phyloP scores from a whole-genome alignment of 2,888 invertebrate species.

The Aphodius granarius region DNA sequence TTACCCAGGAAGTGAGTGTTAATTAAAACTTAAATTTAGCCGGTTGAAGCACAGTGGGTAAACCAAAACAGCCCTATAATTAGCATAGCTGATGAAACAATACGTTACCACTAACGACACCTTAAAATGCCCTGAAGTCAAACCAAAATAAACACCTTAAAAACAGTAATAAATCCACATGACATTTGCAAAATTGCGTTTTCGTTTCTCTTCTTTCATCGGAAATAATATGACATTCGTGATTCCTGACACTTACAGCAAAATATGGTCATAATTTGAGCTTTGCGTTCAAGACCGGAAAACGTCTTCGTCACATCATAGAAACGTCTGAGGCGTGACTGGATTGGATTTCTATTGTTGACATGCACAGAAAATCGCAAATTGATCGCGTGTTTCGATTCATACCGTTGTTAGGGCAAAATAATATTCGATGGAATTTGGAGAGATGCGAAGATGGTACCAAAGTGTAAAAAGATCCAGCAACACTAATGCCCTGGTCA shows the following conservation, averaged over 20 bases:
- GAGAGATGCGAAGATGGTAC: neutral
- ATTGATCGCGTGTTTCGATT: neutral
- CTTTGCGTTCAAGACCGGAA: neutral
- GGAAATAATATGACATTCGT: neutral
- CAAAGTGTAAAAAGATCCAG: neutral
- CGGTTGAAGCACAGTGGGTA: neutral
- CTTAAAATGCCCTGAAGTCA: neutral
- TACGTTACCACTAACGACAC: neutral
- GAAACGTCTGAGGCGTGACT: neutral
- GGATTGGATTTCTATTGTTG: conserved; percentile 3
- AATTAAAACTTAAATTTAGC: conserved; percentile 12
- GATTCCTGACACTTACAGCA: neutral
- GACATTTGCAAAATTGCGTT: neutral
- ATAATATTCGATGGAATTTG: neutral
- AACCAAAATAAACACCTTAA: neutral
- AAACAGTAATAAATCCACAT: neutral
- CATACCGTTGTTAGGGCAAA: neutral
- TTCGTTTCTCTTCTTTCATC: neutral
- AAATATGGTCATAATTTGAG: neutral
- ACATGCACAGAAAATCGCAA: neutral
- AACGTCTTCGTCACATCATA: neutral
- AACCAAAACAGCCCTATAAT: neutral
- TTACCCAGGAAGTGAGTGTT: conserved; percentile 7
- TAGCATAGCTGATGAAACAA: neutral
- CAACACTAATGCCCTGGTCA: no score